A percentile compares a stretch with the other conserved stretches of the same genome.
phyloP scores from a whole-genome alignment of 2,113 vertebrate genomes.

The Isurus oxyrinchus region DNA sequence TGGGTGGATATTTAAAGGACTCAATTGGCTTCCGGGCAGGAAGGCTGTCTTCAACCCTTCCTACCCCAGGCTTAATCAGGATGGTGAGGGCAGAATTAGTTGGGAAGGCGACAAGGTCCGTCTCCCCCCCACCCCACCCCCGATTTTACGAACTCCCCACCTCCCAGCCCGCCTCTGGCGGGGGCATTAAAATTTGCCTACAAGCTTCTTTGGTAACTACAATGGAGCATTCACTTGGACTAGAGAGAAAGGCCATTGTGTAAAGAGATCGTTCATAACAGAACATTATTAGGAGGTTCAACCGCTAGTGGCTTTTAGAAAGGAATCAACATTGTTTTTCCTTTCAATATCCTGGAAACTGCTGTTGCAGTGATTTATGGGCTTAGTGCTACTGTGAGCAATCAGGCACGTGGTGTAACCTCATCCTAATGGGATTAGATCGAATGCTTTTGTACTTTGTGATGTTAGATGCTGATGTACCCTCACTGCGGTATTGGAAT shows the following conservation, averaged over 20 bases:
- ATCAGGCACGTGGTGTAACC: background rate
- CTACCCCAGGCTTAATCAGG: too few species aligned
- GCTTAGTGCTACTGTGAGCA: background rate
- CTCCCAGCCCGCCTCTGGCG: too few species aligned
- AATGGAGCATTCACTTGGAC: background rate
- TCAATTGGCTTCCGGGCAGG: too few species aligned
- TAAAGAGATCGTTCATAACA: background rate
- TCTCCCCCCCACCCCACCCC: too few species aligned
- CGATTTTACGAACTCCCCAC: too few species aligned
- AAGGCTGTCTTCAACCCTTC: too few species aligned
- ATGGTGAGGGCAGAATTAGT: too few species aligned
- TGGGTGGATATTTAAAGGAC: too few species aligned
- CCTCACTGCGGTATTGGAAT: background rate
- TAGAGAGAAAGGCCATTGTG: too few species aligned
- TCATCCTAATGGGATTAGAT: background rate
- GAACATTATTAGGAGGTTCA: background rate
- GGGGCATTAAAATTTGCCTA: background rate
- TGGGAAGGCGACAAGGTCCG: too few species aligned
- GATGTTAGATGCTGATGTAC: background rate
- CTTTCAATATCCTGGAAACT: background rate
- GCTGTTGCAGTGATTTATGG: conserved; percentile 1
- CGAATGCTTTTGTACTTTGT: background rate
- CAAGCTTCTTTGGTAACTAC: background rate
- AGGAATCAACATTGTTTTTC: conserved; percentile 1
- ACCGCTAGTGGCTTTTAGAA: background rate